These are phyloP conservation scores for Rhyzopertha dominica DNA, from an alignment of 1,140 invertebrate species.

Conservation along the genomic window DNA sequence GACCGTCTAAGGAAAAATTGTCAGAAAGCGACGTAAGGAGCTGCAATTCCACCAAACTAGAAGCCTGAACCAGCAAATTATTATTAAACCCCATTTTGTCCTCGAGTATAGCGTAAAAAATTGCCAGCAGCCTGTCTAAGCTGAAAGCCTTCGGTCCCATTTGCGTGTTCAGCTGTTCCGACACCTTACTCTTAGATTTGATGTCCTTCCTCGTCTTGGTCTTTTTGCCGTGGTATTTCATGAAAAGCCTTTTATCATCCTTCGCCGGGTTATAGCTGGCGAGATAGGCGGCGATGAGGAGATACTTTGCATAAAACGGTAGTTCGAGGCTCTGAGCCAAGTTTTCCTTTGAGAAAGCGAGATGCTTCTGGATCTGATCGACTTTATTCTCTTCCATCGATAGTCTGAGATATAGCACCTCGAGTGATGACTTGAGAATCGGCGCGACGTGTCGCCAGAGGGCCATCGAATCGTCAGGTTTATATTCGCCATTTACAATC, in stretches of 20 bases:
- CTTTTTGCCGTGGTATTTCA: constrained; percentile 66
- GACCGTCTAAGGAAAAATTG: constrained; percentile 57
- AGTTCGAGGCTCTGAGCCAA: constrained; percentile 71
- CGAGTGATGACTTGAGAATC: constrained; percentile 66
- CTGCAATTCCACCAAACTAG: constrained; percentile 67
- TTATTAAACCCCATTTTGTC: constrained; percentile 79
- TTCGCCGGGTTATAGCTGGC: constrained; percentile 87
- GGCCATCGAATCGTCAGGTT: constrained; percentile 57
- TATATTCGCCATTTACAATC: constrained; percentile 54
- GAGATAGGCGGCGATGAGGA: constrained; percentile 83
- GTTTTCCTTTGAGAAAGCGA: constrained; percentile 34
- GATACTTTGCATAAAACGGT: constrained; percentile 82
- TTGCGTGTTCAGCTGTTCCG: constrained; percentile 52
- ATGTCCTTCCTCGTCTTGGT: constrained; percentile 54
- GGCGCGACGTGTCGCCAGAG: constrained; percentile 76
- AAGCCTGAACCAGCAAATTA: constrained; percentile 73
- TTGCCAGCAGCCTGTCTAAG: constrained; percentile 78
- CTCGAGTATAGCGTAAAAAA: constrained; percentile 87
- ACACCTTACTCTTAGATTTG: constrained; percentile 50
- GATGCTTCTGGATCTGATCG: constrained; percentile 29
- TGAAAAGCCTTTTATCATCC: constrained; percentile 76
- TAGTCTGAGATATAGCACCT: constrained; percentile 73
- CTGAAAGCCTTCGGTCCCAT: constrained; percentile 77
- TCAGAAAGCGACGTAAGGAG: constrained; percentile 59
- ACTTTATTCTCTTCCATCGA: constrained; percentile 25